A percentile compares a stretch with the other conserved stretches of the same genome.
Conservation (phyloP, 1,140 invertebrate species). For the Coenobita brevimanus region DNA sequence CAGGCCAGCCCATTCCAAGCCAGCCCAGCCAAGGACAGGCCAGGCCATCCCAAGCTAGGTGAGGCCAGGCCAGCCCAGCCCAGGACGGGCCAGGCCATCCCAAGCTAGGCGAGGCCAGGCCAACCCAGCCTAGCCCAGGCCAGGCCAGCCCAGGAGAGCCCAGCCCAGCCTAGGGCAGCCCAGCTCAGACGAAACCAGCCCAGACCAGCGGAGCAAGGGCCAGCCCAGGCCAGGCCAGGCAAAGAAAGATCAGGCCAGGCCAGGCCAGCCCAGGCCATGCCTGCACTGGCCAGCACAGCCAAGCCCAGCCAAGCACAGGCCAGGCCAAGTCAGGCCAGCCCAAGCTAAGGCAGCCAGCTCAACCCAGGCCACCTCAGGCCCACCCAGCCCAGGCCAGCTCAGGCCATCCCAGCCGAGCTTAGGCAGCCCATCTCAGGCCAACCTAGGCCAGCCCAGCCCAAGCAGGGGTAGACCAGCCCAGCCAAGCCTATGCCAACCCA, state of each 20-base stretch:
- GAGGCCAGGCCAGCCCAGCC: conserved; percentile 51
- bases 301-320: conserved; percentile 57
- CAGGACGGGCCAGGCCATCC: conserved; percentile 39
- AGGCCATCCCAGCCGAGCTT: not conserved
- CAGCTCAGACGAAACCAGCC: conserved; percentile 34
- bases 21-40: conserved; percentile 52
- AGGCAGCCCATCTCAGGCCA: too few relatives aligned
- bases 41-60: conserved; percentile 48
- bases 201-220: conserved; percentile 52
- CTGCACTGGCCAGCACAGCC: conserved; percentile 50
- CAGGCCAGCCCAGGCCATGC: conserved; percentile 27
- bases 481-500: conserved; percentile 17
- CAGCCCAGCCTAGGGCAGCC: too few relatives aligned
- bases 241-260: conserved; percentile 22
- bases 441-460: too few relatives aligned
- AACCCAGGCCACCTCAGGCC: conserved; percentile 24
- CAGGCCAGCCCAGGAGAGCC: too few relatives aligned
- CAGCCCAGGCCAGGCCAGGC: conserved; percentile 45
- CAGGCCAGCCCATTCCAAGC: too few relatives aligned
- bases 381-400: conserved; percentile 33
- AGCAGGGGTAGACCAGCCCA: too few relatives aligned
- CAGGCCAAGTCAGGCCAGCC: conserved; percentile 56
- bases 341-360: not conserved
- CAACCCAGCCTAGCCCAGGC: conserved; percentile 45
- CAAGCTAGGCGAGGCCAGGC: conserved; percentile 43